Base-by-base conservation (phyloP, 2,888 invertebrate species). In the Atethmia centrago region DNA sequence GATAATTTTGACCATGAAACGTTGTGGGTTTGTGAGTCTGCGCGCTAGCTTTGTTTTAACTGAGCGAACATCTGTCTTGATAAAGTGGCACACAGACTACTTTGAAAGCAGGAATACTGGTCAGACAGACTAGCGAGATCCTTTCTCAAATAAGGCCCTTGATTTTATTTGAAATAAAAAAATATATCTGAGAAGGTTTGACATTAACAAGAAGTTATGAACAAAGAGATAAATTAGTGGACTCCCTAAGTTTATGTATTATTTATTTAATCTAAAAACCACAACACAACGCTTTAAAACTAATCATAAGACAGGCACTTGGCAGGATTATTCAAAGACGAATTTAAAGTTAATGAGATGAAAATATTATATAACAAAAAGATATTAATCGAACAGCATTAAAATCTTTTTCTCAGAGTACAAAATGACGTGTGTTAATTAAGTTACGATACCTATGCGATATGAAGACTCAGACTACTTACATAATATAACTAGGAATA, bases 261-360 rank as follows among this genome's bases (percentile, higher is more conserved):
- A 21, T 67, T 71, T 82, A 70, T 73, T 83, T 79, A 3, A 62
- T 67, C 64, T 47, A 61, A 31, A 72, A 80, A 80, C 42, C 21
- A 72, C 49, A 77, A 73, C 58, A 70, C 42, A 56, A 70, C 31
- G 16, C 7, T 45, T 16, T 72, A 78, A 53, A 79, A 74, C 68
- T 83, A 80, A 68, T 71, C 71, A 82, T 71, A 75, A 73, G 68
- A 82, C 62, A 72, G 75, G 83, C 79, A 80, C 66, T 73, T 79
- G 69, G 66, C 75, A 75, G 69, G 56, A 51, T 42, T 47, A 47
- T 47, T 55, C 3, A 68, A 40, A 10, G 14, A 55, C 16, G 42
- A 67, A 58, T 67, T 77, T 31, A 36, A 42, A 47, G 45, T 51
- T 5, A 61, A 36, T 77, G 51, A 61, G 62, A 73, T 62, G 16